Conservation (phyloP, 1,140 invertebrate species). For the fruit fly (Drosophila melanogaster) region DNA sequence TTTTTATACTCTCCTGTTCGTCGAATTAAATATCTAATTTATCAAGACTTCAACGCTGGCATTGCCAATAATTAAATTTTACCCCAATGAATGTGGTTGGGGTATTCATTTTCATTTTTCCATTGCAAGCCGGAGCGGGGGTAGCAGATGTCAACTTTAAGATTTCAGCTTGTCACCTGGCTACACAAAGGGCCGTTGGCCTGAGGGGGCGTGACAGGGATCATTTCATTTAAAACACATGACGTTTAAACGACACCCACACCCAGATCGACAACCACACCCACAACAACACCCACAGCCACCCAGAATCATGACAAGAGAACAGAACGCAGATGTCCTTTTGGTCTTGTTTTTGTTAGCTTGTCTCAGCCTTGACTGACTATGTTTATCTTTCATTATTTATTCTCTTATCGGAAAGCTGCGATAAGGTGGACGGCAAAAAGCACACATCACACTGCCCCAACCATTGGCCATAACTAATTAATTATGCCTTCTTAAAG, state of each 20-base stretch:
- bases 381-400: constrained; percentile 81
- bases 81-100: neutral
- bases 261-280: neutral
- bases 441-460: constrained; percentile 30
- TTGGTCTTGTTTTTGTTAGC: constrained; percentile 48
- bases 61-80: constrained; percentile 53
- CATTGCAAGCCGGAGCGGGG: neutral
- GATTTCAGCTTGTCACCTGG: constrained; percentile 68
- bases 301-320: neutral
- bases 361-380: constrained; percentile 58
- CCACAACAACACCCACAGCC: neutral
- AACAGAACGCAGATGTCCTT: constrained; percentile 30
- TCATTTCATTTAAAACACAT: constrained; percentile 72
- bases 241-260: constrained; percentile 36
- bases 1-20: constrained; percentile 32
- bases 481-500: constrained; percentile 67
- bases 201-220: constrained; percentile 34
- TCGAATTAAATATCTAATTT: constrained; percentile 70
- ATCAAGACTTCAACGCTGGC: constrained; percentile 48
- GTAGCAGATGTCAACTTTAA: constrained; percentile 45
- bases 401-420: constrained; percentile 69
- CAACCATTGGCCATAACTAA: constrained; percentile 40
- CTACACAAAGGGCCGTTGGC: constrained; percentile 15
- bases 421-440: constrained; percentile 55
- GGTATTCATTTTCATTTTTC: neutral